Conservation (phyloP, 2,888 invertebrate species). For the Ryuthela nishihirai region DNA sequence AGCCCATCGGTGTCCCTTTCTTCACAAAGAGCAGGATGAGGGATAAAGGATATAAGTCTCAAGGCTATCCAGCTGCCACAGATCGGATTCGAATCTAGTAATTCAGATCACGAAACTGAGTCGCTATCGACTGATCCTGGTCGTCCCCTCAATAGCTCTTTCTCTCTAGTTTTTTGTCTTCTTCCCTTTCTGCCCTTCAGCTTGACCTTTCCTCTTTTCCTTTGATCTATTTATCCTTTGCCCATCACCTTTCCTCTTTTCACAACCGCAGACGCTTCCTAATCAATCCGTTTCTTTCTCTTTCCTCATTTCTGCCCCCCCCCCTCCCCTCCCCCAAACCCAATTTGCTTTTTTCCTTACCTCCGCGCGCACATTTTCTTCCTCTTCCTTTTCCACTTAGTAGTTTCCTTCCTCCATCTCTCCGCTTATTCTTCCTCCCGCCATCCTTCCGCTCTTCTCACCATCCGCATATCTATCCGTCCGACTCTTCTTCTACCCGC, state of each 20-base stretch:
- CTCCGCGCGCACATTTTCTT: too few relatives aligned
- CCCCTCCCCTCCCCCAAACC: background rate
- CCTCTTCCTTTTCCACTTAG: background rate
- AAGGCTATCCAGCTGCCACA: too few relatives aligned
- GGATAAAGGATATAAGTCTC: too few relatives aligned
- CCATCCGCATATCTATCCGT: background rate
- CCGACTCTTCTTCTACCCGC: background rate
- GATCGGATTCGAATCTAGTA: too few relatives aligned
- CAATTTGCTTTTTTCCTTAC: too few relatives aligned
- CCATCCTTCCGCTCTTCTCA: slow-evolving; percentile 1
- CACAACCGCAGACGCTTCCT: background rate
- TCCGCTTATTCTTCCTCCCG: slow-evolving; percentile 15
- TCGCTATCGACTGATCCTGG: too few relatives aligned
- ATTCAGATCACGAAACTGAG: too few relatives aligned
- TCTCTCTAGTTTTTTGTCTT: background rate
- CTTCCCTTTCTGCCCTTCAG: background rate
- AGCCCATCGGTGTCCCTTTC: too few relatives aligned
- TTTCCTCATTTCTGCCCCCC: background rate
- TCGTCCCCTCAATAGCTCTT: background rate
- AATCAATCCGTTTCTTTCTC: background rate
- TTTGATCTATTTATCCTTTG: slow-evolving; percentile 14
- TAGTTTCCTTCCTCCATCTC: background rate
- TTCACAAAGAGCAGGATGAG: too few relatives aligned
- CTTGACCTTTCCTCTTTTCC: background rate
- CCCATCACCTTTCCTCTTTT: slow-evolving; percentile 4